These are phyloP conservation scores for Drosophila infuscata DNA, from an alignment of 2,888 invertebrate genomes.

Conservation along the genomic window DNA sequence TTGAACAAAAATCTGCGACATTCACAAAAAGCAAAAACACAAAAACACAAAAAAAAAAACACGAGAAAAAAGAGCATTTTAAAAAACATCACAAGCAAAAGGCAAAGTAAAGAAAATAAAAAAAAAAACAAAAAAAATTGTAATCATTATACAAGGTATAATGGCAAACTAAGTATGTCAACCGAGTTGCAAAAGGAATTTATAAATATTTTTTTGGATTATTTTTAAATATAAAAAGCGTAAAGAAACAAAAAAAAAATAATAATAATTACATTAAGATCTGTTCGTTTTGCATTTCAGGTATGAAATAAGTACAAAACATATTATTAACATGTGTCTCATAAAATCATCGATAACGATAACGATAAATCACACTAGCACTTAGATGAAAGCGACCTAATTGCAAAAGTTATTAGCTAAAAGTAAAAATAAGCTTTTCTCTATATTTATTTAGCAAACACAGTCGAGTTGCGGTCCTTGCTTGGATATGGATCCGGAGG, in stretches of 20 bases:
- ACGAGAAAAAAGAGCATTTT: conserved; percentile 17
- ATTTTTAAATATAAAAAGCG: not conserved
- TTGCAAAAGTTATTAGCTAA: not conserved
- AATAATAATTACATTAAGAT: not conserved
- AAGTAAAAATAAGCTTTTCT: not conserved
- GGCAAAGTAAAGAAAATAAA: conserved; percentile 1
- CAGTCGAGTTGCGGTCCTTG: not conserved
- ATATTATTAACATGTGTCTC: not conserved
- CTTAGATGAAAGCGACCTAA: not conserved
- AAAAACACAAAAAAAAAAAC: not conserved
- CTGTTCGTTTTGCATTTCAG: not conserved
- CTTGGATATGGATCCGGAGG: not conserved
- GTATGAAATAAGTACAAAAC: not conserved
- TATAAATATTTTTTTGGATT: conserved; percentile 23
- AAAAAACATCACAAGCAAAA: conserved; percentile 1
- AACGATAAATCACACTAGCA: no score
- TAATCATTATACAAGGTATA: conserved; percentile 22
- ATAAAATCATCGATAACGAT: no score
- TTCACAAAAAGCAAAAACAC: conserved; percentile 31
- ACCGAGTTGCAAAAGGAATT: conserved; percentile 31
- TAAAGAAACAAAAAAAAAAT: not conserved
- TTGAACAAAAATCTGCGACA: conserved; percentile 60
- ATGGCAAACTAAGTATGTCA: conserved; percentile 39
- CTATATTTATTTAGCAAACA: not conserved
- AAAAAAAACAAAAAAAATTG: conserved; percentile 6